These are phyloP conservation scores for Leucoma salicis DNA, from an alignment of 2,888 invertebrate genomes.

Conservation along the genomic window DNA sequence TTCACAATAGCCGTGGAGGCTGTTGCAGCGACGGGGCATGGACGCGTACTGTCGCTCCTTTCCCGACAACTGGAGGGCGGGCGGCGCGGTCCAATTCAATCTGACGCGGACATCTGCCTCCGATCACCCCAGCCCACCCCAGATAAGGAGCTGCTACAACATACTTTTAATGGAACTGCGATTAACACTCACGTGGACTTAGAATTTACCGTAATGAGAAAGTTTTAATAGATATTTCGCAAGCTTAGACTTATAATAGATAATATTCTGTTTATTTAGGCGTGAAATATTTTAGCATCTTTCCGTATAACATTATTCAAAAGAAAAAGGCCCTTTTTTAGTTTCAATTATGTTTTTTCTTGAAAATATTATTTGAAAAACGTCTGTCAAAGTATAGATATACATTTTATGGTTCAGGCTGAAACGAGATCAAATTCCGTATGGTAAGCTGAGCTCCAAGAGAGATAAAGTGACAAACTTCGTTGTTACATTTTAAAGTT, in stretches of 20 bases:
- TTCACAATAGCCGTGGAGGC: conserved; percentile 9
- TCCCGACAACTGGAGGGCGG: conserved; percentile 26
- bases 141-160: conserved; percentile 50
- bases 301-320: no score
- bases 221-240: conserved; percentile 24
- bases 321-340: no score
- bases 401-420: no score
- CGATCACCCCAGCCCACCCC: conserved; percentile 30
- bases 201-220: conserved; percentile 17
- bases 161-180: conserved; percentile 46
- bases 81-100: conserved; percentile 37
- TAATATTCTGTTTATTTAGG: no score
- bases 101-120: conserved; percentile 42
- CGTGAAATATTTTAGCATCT: no score
- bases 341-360: no score
- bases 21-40: conserved; percentile 17
- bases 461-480: no score
- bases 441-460: no score
- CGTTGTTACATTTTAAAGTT: no score
- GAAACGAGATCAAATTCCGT: no score
- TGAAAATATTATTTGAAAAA: no score
- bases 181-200: conserved; percentile 26
- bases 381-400: no score
- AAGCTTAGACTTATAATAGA: conserved; percentile 6
- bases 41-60: conserved; percentile 36